Evolutionary conservation across 2,888 invertebrate species (phyloP).

Genomic region (Clitarchus hookeri): DNA sequence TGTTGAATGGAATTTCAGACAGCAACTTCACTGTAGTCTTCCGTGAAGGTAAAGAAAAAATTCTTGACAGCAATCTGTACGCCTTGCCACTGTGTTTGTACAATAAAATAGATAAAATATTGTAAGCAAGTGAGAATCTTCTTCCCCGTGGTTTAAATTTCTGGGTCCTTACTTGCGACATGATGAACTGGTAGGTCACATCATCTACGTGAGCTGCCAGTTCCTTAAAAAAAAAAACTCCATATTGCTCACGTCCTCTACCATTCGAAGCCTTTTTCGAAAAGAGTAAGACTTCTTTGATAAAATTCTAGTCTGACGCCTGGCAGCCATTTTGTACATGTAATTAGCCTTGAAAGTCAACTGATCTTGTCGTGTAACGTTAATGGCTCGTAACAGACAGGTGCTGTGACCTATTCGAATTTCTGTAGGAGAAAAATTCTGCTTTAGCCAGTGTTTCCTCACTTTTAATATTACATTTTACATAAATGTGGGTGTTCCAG

Average conservation of each 20-base stretch:
- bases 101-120: background rate
- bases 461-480: too few relatives aligned
- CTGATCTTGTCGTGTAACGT: background rate
- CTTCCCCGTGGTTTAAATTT: background rate
- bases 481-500: too few relatives aligned
- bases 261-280: too few relatives aligned
- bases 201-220: background rate
- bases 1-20: too few relatives aligned
- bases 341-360: background rate
- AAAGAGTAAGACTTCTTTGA: too few relatives aligned
- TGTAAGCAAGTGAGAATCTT: constrained; percentile 10
- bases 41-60: constrained; percentile 5
- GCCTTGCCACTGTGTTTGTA: constrained; percentile 24
- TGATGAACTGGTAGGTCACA: background rate
- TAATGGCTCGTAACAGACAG: background rate
- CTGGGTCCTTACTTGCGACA: background rate
- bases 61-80: background rate
- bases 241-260: background rate
- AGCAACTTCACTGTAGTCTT: background rate
- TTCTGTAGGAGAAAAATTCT: too few relatives aligned
- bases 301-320: too few relatives aligned
- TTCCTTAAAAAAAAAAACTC: background rate
- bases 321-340: background rate
- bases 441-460: too few relatives aligned
- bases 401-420: too few relatives aligned